Evolutionary conservation across 1,140 invertebrate species (phyloP).

Genomic region (Ceratosolen solmsi): DNA sequence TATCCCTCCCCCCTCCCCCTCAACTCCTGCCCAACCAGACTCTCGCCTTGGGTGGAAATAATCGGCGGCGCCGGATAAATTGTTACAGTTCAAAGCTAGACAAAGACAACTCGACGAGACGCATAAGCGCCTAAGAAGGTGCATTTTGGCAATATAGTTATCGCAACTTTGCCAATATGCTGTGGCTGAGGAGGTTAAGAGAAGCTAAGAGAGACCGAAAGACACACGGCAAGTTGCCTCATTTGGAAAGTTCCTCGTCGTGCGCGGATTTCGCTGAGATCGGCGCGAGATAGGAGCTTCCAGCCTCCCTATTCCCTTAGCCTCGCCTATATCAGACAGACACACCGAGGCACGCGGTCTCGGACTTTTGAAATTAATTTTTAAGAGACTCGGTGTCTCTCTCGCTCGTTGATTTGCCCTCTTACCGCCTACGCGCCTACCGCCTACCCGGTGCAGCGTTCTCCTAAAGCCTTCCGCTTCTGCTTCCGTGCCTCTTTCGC

Average conservation of each 20-base stretch:
- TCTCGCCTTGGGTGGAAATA: too few species aligned
- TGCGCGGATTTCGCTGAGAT: constrained; percentile 15
- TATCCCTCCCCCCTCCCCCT: too few species aligned
- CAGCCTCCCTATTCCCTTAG: neutral
- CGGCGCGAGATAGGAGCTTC: neutral
- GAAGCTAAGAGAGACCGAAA: constrained; percentile 56
- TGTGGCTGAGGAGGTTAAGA: constrained; percentile 35
- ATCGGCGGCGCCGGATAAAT: constrained; percentile 31
- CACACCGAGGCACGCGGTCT: constrained; percentile 1
- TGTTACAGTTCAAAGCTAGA: neutral
- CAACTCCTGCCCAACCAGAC: too few species aligned
- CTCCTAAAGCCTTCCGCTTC: constrained; percentile 14
- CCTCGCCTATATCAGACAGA: neutral
- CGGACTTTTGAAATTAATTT: constrained; percentile 67
- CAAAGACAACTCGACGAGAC: neutral
- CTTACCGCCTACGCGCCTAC: too few species aligned
- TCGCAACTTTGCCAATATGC: constrained; percentile 68
- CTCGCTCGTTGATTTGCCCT: neutral
- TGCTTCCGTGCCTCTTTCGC: neutral
- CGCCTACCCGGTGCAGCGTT: neutral
- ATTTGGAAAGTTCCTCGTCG: constrained; percentile 53
- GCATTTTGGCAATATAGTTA: constrained; percentile 39
- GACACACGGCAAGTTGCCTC: constrained; percentile 68
- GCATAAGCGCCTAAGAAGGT: neutral
- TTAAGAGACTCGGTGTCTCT: constrained; percentile 56